Evolutionary conservation across 2,113 vertebrate genomes (phyloP), one percentile per base, ranked within the genome.

Genomic region (Jacana jacana): DNA sequence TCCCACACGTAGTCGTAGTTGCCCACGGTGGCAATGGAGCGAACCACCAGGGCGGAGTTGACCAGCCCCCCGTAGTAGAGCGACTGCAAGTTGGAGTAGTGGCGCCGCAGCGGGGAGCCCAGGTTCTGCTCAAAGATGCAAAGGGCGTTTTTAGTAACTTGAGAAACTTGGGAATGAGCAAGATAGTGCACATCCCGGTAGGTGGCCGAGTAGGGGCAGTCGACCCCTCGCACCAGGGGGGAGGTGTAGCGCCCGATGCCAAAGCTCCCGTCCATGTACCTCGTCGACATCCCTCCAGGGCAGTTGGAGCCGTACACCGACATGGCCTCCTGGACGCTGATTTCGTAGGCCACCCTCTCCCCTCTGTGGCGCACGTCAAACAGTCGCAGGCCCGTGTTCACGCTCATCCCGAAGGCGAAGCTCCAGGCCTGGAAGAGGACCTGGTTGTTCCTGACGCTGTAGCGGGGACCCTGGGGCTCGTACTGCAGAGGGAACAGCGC

Each of bases 1-100:
- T 99, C 99, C 98, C 99, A 99, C 78, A 99, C 93, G 13, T 99
- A 99, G 97, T 99, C 98, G 0, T 99, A 96, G 97, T 98, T 99
- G 20, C 98, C 98, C 25, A 99, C 97, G 0, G 98, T 97, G 0
- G 98, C 97, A 31, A 99, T 98, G 20, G 98, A 98, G 12, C 99
- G 97, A 70, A 99, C 13, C 9, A 99, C 97, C 77, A 99, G 95
- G 0, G 98, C 98, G 2, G 98, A 99, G 98, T 98, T 98, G 17
- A 97, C 98, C 98, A 99, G 92, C 1, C 99, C 99, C 5, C 99
- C 98, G 0, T 98, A 99, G 90, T 97, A 98, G 81, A 97, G 91
- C 16, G 98, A 97, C 91, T 98, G 97, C 39, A 99, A 70, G 95
- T 98, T 98, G 5, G 98, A 96, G 94, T 98, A 98, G 96, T 99